A percentile compares a stretch with the other conserved stretches of the same genome.
Evolutionary conservation across 2,888 invertebrate species (phyloP).

Genomic region (Fragum fragum): DNA sequence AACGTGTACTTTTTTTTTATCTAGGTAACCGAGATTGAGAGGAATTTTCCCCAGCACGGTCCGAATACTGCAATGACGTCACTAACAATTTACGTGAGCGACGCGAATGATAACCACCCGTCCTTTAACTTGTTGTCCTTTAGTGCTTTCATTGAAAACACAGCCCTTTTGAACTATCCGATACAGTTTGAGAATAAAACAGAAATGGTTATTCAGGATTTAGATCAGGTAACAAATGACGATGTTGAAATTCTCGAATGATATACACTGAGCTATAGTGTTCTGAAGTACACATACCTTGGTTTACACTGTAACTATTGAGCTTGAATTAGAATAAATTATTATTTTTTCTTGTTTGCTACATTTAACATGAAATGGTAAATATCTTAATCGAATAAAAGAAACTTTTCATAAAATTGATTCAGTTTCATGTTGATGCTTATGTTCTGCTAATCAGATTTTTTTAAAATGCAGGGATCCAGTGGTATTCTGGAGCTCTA

Average conservation of each 20-base stretch:
- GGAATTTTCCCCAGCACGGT: constrained; percentile 32
- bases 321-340: no score
- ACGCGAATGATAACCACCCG: constrained; percentile 61
- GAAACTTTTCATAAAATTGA: no score
- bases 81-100: constrained; percentile 54
- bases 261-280: no score
- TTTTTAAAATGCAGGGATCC: constrained; percentile 43
- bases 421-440: no score
- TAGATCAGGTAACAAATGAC: constrained; percentile 64
- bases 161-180: constrained; percentile 61
- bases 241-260: no score
- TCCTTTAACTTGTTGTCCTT: constrained; percentile 43
- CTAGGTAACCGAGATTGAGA: constrained; percentile 33
- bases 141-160: constrained; percentile 54
- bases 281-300: no score
- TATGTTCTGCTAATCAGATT: no score
- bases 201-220: constrained; percentile 49
- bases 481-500: constrained; percentile 62
- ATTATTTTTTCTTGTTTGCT: no score
- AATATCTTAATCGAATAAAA: no score
- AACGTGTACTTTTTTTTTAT: no score
- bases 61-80: constrained; percentile 25
- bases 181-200: constrained; percentile 62
- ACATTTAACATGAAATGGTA: no score
- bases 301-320: no score